Conservation (phyloP, 2,113 vertebrate genomes). For the Peromyscus leucopus region DNA sequence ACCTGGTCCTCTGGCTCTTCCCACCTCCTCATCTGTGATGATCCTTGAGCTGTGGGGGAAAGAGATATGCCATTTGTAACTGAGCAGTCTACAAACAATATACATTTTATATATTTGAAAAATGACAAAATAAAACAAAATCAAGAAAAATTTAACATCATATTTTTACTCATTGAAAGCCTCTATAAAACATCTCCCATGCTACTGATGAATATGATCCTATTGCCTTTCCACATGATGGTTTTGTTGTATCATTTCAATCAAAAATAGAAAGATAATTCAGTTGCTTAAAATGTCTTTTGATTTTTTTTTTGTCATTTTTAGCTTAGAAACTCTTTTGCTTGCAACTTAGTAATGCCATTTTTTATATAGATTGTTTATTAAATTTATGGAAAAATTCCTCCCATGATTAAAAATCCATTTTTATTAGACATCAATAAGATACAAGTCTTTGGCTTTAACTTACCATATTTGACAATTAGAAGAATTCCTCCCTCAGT, state of each 20-base stretch:
- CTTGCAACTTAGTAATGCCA: neutral
- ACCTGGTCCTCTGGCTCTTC: neutral
- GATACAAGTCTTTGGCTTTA: neutral
- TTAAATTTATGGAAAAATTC: slow-evolving; percentile 44
- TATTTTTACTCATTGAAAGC: slow-evolving; percentile 6
- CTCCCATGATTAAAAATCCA: neutral
- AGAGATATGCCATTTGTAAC: neutral
- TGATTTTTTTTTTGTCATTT: neutral
- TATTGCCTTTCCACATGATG: slow-evolving; percentile 25
- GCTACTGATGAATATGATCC: neutral
- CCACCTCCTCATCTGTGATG: neutral
- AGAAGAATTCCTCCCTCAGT: slow-evolving; percentile 54
- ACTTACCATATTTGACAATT: slow-evolving; percentile 48
- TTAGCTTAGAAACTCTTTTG: slow-evolving; percentile 19
- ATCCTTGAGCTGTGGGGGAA: neutral
- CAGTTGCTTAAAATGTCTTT: slow-evolving; percentile 22
- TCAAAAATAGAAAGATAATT: slow-evolving; percentile 42
- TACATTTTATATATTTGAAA: slow-evolving; percentile 8
- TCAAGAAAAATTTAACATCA: slow-evolving; percentile 1
- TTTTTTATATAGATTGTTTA: slow-evolving; percentile 28
- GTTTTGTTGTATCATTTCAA: slow-evolving; percentile 15
- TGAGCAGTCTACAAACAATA: neutral
- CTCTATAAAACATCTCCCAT: neutral
- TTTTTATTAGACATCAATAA: slow-evolving; percentile 40
- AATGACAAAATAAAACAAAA: slow-evolving; percentile 45